Evolutionary conservation across 2,888 invertebrate genomes (phyloP), one percentile per base, ranked within the genome.

Genomic region (Ferrisia virgata): DNA sequence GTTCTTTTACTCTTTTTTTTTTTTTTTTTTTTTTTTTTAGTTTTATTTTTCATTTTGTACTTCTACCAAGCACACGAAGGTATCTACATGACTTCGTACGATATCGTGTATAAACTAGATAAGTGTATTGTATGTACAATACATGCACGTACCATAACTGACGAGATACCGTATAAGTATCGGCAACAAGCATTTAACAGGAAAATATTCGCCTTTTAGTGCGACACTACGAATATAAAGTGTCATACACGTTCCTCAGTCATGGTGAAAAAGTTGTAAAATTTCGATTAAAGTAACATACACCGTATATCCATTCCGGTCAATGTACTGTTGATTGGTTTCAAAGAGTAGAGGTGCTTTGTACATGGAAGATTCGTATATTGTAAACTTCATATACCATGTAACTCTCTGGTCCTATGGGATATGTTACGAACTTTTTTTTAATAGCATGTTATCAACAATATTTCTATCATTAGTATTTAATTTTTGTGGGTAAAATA

Each of bases 81-180:
- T n/a, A n/a, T n/a, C n/a, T n/a, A n/a, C n/a, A n/a, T n/a, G n/a
- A n/a, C n/a, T n/a, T n/a, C n/a, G n/a, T n/a, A n/a, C n/a, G n/a
- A n/a, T n/a, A n/a, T n/a, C n/a, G n/a, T n/a, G n/a, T n/a, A n/a
- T 9, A 40, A 13, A 40, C 6, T 9, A 40, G 13, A 40, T 13
- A 40, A 40, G 40, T 9, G 13, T 40, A 40, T 9, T 40, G 40
- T 40, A 11, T 64, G 11, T 28, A 64, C 25, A 5, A 28, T 28
- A 28, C 2, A 9, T 13, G 11, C 28, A 28, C 31, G 18, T 25
- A 28, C 64, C 4, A 47, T 64, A 64, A 25, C 58, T 64, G 28
- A 64, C 58, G 58, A 64, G 58, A 64, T 64, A 64, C 58, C 58
- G 28, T 64, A 64, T 28, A 64, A 64, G 58, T 64, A 64, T 28